Evolutionary conservation across 1,140 invertebrate genomes (phyloP).

Genomic region (Pentalonia nigronervosa): DNA sequence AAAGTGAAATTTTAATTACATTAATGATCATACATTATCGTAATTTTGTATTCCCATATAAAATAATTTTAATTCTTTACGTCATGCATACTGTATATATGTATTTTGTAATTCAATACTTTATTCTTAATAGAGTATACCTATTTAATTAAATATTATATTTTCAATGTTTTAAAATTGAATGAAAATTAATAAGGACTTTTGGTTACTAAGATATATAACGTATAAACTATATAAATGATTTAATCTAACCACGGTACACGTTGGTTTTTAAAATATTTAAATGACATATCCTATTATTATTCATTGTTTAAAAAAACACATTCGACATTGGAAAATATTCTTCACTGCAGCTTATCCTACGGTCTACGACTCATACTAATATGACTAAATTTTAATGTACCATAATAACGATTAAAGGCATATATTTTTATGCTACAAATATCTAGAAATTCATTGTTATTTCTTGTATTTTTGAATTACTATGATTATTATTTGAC

Average conservation of each 20-base stretch:
- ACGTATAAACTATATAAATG: neutral
- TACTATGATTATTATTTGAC: constrained; percentile 38
- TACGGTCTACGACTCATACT: neutral
- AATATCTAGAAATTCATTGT: neutral
- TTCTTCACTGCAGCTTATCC: neutral
- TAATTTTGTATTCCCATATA: neutral
- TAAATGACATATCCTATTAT: neutral
- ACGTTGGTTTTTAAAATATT: neutral
- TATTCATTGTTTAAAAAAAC: neutral
- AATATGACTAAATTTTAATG: neutral
- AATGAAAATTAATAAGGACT: neutral
- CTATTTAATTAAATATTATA: neutral
- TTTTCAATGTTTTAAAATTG: neutral
- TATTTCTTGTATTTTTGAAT: constrained; percentile 35
- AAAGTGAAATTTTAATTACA: neutral
- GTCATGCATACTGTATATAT: neutral
- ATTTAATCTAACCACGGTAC: neutral
- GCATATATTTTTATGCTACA: neutral
- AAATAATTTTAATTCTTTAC: neutral
- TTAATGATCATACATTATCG: neutral
- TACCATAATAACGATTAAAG: neutral
- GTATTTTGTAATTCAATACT: neutral
- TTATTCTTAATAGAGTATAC: neutral
- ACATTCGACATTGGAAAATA: constrained; percentile 8
- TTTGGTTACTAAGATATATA: neutral